These are phyloP conservation scores for Acromyrmex charruanus DNA, from an alignment of 1,140 invertebrate species.

Conservation along the genomic window DNA sequence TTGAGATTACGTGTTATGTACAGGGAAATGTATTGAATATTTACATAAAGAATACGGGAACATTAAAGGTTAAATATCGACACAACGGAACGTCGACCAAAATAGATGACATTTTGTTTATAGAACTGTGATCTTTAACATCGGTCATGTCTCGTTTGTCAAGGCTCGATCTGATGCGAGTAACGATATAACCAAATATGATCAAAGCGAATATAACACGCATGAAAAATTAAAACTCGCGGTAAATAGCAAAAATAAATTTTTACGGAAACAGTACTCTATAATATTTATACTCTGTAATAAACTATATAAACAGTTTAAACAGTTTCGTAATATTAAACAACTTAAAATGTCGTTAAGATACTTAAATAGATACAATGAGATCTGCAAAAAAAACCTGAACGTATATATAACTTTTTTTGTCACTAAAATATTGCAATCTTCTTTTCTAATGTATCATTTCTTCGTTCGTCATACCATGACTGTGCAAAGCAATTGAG, in stretches of 20 bases:
- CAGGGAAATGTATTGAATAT: constrained; percentile 2
- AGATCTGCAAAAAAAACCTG: neutral
- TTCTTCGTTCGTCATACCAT: neutral
- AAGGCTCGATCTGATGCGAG: neutral
- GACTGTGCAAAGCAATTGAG: neutral
- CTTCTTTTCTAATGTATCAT: neutral
- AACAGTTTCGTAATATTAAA: neutral
- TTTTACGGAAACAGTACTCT: neutral
- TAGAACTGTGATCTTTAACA: constrained; percentile 20
- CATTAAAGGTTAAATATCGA: constrained; percentile 30
- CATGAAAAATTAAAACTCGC: neutral
- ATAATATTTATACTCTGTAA: neutral
- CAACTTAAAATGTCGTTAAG: neutral
- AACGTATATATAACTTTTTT: neutral
- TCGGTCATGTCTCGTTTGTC: neutral
- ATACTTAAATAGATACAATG: neutral
- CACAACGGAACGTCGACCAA: neutral
- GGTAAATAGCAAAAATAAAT: neutral
- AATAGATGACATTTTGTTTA: constrained; percentile 37
- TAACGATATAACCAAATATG: neutral
- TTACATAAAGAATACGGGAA: neutral
- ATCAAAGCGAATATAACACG: neutral
- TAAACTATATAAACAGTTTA: neutral
- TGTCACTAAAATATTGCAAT: neutral
- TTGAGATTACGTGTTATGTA: neutral